phyloP scores from a whole-genome alignment of 2,888 invertebrate genomes.

The Cataglyphis livida region DNA sequence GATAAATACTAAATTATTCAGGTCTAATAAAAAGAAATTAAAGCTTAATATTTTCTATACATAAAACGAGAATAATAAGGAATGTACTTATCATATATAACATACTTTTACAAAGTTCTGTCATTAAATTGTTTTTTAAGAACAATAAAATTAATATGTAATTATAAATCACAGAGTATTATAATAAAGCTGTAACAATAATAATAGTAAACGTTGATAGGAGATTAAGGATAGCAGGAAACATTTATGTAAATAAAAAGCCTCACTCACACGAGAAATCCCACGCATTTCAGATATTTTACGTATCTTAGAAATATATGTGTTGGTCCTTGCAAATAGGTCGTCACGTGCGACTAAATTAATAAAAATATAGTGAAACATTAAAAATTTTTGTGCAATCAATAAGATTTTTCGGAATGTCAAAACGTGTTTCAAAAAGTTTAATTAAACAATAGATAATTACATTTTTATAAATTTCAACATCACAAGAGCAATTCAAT shows the following conservation, averaged over 20 bases:
- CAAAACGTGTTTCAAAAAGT: neutral
- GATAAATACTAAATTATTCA: neutral
- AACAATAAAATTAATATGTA: neutral
- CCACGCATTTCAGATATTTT: conserved; percentile 23
- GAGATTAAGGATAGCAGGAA: neutral
- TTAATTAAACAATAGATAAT: neutral
- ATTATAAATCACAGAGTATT: conserved; percentile 21
- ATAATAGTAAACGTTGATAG: conserved; percentile 1
- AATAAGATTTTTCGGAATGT: conserved; percentile 25
- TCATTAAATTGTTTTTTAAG: neutral
- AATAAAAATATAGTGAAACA: conserved; percentile 7
- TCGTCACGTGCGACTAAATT: conserved; percentile 27
- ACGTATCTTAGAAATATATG: conserved; percentile 35
- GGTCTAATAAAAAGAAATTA: neutral
- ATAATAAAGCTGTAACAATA: neutral
- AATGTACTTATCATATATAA: neutral
- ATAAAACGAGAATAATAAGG: neutral
- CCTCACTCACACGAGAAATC: conserved; percentile 5
- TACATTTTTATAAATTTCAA: conserved; percentile 23
- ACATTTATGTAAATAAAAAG: conserved; percentile 13
- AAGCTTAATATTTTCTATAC: neutral
- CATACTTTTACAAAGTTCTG: neutral
- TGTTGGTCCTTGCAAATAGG: conserved; percentile 62
- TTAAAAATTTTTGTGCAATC: conserved; percentile 13
- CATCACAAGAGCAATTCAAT: neutral